Base-by-base conservation (phyloP, 2,888 invertebrate species). In the Malthinus flaveolus region DNA sequence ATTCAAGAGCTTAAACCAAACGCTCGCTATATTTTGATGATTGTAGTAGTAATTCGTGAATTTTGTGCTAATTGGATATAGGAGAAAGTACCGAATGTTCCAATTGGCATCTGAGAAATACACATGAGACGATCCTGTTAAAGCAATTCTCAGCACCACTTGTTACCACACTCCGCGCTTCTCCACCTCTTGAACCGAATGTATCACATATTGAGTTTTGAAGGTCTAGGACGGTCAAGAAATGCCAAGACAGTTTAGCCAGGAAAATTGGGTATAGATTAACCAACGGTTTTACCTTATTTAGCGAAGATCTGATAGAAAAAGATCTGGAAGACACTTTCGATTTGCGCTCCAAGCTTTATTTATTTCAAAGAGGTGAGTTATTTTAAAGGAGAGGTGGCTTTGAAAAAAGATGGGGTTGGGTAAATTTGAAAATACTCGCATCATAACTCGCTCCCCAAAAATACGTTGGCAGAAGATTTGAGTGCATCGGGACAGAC, bases 81-180 rank as follows among this genome's bases (percentile, higher is more conserved):
- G n/a, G n/a, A n/a, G n/a, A n/a, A n/a, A n/a, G n/a, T n/a, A n/a
- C n/a, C n/a, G n/a, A n/a, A n/a, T n/a, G n/a, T n/a, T n/a, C n/a
- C n/a, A n/a, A n/a, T n/a, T n/a, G n/a, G n/a, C n/a, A n/a, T n/a
- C n/a, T n/a, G n/a, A n/a, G n/a, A n/a, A n/a, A n/a, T n/a, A n/a
- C n/a, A n/a, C n/a, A n/a, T n/a, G n/a, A n/a, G n/a, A n/a, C n/a
- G n/a, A 95, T 98, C 69, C 81, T 98, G 60, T 83, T 97, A 68
- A 95, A 97, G 79, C n/a, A 97, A 98, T 81, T 97, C 97, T 0
- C 97, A 95, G 80, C 95, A 97, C 77, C 97, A 97, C 80, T 95
- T 95, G 31, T 82, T 96, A 69, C 97, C 97, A 1, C 96, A 97
- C 80, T 96, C 97, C 54, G 97, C 98, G 78, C 97, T 97, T 1